phyloP scores from a whole-genome alignment of 2,113 vertebrate genomes.

The Oryzias curvinotus region DNA sequence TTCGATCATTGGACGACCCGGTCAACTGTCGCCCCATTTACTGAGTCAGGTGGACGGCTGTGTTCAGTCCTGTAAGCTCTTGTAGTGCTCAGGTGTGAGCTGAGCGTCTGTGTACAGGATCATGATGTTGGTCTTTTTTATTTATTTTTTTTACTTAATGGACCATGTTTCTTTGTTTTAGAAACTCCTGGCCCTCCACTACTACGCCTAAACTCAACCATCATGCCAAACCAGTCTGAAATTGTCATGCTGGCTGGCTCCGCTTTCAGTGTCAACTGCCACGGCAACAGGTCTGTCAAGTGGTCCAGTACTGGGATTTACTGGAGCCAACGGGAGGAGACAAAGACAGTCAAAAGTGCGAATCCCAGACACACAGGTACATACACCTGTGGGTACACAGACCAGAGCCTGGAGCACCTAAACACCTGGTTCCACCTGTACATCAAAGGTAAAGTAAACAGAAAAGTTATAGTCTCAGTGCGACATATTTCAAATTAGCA shows the following conservation, averaged over 20 bases:
- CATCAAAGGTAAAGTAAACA: constrained; percentile 53
- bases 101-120: neutral
- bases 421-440: constrained; percentile 68
- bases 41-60: no score
- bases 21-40: no score
- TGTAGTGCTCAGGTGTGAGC: neutral
- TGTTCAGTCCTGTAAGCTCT: neutral
- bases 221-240: constrained; percentile 32
- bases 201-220: constrained; percentile 48
- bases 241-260: constrained; percentile 21
- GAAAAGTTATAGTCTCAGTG: no score
- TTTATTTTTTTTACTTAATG: neutral
- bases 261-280: constrained; percentile 50
- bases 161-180: constrained; percentile 24
- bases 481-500: no score
- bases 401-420: constrained; percentile 31
- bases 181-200: constrained; percentile 29
- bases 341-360: neutral
- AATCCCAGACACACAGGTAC: constrained; percentile 60
- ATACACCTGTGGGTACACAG: constrained; percentile 58
- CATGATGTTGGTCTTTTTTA: neutral
- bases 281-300: constrained; percentile 19
- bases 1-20: no score
- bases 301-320: constrained; percentile 23
- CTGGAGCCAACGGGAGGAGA: fast-evolving